phyloP scores from a whole-genome alignment of 2,888 invertebrate species.

The Mesorhabditis sp. region DNA sequence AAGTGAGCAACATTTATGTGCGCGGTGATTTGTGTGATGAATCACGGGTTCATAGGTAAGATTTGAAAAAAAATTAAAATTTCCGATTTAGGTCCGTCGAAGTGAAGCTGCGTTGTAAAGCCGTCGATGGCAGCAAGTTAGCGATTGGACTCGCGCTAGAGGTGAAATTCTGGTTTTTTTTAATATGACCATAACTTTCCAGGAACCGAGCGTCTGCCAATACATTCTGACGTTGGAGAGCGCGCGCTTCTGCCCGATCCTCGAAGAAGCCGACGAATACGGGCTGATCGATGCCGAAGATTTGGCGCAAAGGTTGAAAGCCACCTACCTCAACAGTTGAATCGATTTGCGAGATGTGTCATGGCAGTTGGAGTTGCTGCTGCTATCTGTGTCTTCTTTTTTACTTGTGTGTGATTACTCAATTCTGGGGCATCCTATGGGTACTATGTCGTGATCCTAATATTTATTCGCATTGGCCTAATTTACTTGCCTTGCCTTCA shows the following conservation, averaged over 20 bases:
- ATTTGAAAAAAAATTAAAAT: conserved; percentile 73
- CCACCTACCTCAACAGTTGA: neutral
- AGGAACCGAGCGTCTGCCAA: conserved; percentile 87
- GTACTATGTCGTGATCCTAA: too few relatives aligned
- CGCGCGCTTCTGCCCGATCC: conserved; percentile 29
- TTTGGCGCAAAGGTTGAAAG: conserved; percentile 3
- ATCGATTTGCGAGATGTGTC: neutral
- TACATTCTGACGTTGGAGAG: conserved; percentile 84
- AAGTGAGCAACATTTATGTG: conserved; percentile 81
- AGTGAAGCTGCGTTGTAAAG: conserved; percentile 37
- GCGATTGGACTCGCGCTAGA: conserved; percentile 18
- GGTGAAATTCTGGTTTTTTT: neutral
- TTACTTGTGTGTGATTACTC: too few relatives aligned
- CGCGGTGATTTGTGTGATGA: conserved; percentile 79
- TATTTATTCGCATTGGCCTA: too few relatives aligned
- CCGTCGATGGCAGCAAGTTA: conserved; percentile 19
- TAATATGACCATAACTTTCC: conserved; percentile 63
- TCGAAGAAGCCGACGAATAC: conserved; percentile 28
- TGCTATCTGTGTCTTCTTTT: neutral
- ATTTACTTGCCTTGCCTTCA: too few relatives aligned
- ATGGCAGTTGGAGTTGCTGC: neutral
- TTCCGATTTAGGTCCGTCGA: conserved; percentile 36
- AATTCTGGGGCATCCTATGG: too few relatives aligned
- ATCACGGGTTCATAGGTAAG: conserved; percentile 56
- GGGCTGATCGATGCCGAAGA: conserved; percentile 21